Conservation (phyloP, 2,113 vertebrate species). For the Eurystomus gularis region DNA sequence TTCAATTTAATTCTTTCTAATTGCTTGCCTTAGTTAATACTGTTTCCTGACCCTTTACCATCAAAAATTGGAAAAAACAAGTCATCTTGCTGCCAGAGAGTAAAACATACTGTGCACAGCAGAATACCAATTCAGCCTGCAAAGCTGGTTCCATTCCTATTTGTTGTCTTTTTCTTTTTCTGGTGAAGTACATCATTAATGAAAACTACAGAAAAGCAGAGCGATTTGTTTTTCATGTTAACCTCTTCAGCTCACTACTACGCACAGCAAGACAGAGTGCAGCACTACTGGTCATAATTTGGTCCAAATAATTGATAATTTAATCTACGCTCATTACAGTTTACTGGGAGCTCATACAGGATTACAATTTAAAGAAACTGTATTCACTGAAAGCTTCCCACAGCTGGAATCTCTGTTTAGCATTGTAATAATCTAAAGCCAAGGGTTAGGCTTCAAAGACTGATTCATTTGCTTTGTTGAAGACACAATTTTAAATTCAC, state of each 20-base stretch:
- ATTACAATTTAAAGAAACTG: not conserved
- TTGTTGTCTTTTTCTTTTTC: not conserved
- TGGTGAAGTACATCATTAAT: slow-evolving; percentile 42
- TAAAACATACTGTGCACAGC: slow-evolving; percentile 11
- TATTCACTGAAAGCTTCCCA: not conserved
- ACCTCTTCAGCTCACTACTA: slow-evolving; percentile 39
- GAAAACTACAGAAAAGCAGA: slow-evolving; percentile 9
- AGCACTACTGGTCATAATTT: not conserved
- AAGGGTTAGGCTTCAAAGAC: not conserved
- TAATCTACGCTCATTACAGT: not conserved
- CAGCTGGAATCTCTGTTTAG: not conserved
- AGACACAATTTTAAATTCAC: not conserved
- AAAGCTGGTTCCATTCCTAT: slow-evolving; percentile 8
- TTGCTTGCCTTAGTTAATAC: slow-evolving; percentile 27
- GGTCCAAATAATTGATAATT: not conserved
- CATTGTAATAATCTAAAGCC: not conserved
- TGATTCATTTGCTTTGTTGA: not conserved
- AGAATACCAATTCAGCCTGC: slow-evolving; percentile 22
- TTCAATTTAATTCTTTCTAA: slow-evolving; percentile 46
- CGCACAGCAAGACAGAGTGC: not conserved
- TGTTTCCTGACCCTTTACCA: slow-evolving; percentile 42
- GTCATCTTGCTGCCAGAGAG: slow-evolving; percentile 28
- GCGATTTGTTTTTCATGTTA: slow-evolving; percentile 36
- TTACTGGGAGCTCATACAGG: not conserved
- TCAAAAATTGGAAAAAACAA: slow-evolving; percentile 54